A percentile compares a stretch with the other conserved stretches of the same genome.
Conservation (phyloP, 2,888 invertebrate genomes). For the Drosophila quinaria region DNA sequence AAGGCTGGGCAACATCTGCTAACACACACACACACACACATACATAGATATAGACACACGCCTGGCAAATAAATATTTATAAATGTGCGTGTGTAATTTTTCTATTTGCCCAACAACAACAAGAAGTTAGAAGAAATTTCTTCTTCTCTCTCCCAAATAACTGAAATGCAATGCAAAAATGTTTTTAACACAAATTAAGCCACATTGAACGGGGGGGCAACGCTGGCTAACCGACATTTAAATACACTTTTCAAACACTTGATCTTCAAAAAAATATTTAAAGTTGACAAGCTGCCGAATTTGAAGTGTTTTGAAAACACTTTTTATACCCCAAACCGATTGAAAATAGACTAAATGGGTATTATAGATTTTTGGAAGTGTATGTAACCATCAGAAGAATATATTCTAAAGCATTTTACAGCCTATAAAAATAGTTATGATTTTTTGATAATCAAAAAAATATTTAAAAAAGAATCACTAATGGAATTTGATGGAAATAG, state of each 20-base stretch:
- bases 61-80: slow-evolving; percentile 56
- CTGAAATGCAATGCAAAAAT: slow-evolving; percentile 39
- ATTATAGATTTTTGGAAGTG: background rate
- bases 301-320: background rate
- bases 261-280: slow-evolving; percentile 1
- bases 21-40: slow-evolving; percentile 11
- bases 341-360: background rate
- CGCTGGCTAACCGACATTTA: slow-evolving; percentile 7
- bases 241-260: slow-evolving; percentile 26
- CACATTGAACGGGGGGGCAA: background rate
- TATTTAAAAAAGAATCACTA: too few relatives aligned
- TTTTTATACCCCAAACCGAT: background rate
- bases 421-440: background rate
- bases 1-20: slow-evolving; percentile 52
- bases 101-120: slow-evolving; percentile 39
- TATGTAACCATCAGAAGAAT: background rate
- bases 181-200: slow-evolving; percentile 9
- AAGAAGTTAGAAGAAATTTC: slow-evolving; percentile 1
- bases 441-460: too few relatives aligned
- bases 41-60: background rate
- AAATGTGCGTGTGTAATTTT: slow-evolving; percentile 51
- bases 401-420: too few relatives aligned
- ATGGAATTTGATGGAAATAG: too few relatives aligned
- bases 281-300: background rate
- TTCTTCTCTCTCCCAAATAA: slow-evolving; percentile 6